Conservation (phyloP, 2,797 vertebrate genomes). For the Sarcoramphus papa region DNA sequence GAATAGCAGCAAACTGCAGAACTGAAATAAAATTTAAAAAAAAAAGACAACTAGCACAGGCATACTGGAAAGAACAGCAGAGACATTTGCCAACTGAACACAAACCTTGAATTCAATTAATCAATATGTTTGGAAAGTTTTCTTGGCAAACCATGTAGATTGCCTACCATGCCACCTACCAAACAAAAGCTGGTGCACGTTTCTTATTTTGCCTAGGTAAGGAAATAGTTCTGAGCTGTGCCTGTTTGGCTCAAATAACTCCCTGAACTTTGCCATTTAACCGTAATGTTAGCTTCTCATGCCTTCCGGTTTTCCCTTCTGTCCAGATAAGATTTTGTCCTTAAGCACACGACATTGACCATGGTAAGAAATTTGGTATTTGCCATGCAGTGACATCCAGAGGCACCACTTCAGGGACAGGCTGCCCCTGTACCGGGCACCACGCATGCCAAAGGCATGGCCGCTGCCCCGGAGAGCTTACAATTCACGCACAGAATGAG, state of each 20-base stretch:
- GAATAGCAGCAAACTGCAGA: not conserved
- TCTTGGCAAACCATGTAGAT: not conserved
- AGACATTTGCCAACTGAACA: not conserved
- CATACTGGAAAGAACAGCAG: not conserved
- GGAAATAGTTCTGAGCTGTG: not conserved
- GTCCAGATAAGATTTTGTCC: not conserved
- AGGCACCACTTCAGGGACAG: not conserved
- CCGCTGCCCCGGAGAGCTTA: not conserved
- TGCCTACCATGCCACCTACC: not conserved
- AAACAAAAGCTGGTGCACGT: too few relatives aligned
- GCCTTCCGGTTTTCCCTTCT: not conserved
- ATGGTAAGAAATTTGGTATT: not conserved
- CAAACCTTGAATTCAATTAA: fast-evolving
- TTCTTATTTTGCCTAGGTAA: not conserved
- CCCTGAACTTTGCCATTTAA: not conserved
- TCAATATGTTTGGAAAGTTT: fast-evolving
- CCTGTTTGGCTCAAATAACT: not conserved
- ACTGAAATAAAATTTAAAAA: not conserved
- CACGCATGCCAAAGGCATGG: too few relatives aligned
- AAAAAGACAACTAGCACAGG: not conserved
- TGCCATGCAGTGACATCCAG: not conserved
- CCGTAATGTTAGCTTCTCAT: not conserved
- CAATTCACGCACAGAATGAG: fast-evolving
- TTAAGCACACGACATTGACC: not conserved
- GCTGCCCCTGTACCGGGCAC: not conserved